Base-by-base conservation (phyloP, 2,113 vertebrate genomes). In the Bubalus kerabau region DNA sequence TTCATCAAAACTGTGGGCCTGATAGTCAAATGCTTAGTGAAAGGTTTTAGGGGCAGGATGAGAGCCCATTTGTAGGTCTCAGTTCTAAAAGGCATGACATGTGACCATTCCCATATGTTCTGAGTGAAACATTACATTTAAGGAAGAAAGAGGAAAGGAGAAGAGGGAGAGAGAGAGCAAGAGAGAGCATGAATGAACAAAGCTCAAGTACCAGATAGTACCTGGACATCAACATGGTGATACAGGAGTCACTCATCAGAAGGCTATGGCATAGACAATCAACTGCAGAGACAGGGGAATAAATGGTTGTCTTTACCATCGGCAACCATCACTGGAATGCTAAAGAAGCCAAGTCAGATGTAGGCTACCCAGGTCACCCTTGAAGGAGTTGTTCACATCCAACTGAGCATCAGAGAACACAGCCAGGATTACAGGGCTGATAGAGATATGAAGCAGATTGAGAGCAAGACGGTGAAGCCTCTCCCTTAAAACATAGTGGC, bases 141-240 rank as follows among this genome's bases (percentile, higher is more conserved):
- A 87, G 40, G 0, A 15, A 2, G 17, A 26, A 24, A 76, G 7
- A 12, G 12, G 17, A 28, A 76, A 30, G 21, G 8, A 13, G 16
- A 21, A 10, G 56, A n/a, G 10, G 0, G 5, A 5, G 1, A 17
- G 12, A 56, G 11, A 52, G 11, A 52, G 3, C 32, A 36, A 71
- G 64, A 78, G 7, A 87, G 1, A 3, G 1, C 8, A 26, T 12
- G 14, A 59, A 8, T 12, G 60, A 28, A 10, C 17, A 64, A 15
- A 78, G 2, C 13, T 52, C 52, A 90, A 57, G 52, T 52, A 26
- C 15, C 24, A 48, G 23, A 30, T 14, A 5, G 4, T 7, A 1
- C 14, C 26, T 40, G n/a, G 21, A 24, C n/a, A 48, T 90, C 54
- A 74, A 46, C 32, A 26, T n/a, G 30, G 23, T 36, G 15, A 59